phyloP scores from a whole-genome alignment of 2,888 invertebrate genomes.

The Ceriagrion tenellum region DNA sequence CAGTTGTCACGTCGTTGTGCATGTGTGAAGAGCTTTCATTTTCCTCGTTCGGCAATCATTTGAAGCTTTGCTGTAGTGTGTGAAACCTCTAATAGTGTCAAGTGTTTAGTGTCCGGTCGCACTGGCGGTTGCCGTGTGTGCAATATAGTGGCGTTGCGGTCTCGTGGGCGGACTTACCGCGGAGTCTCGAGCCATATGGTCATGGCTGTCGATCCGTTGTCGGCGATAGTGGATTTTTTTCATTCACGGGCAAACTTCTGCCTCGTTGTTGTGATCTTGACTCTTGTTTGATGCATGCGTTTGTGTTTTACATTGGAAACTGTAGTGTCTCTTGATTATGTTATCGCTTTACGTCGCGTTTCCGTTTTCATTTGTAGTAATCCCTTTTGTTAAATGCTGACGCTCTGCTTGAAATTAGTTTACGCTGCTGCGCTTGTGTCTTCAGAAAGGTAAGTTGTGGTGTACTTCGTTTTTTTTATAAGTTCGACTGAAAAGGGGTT shows the following conservation, averaged over 20 bases:
- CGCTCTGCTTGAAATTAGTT: not conserved
- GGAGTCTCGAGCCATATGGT: not conserved
- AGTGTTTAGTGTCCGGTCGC: not conserved
- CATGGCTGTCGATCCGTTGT: not conserved
- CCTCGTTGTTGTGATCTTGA: not conserved
- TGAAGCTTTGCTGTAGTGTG: not conserved
- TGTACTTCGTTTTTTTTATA: too few species aligned
- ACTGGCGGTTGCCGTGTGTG: not conserved
- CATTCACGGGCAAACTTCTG: not conserved
- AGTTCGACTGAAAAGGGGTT: too few species aligned
- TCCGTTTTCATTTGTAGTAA: not conserved
- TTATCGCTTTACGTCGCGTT: not conserved
- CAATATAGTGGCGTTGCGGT: not conserved
- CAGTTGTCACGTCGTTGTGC: not conserved
- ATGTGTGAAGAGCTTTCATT: not conserved
- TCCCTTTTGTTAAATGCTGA: not conserved
- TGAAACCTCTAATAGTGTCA: not conserved
- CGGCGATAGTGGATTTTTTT: not conserved
- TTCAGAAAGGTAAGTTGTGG: conserved; percentile 1
- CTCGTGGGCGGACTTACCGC: not conserved
- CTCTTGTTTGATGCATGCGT: not conserved
- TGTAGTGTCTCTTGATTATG: not conserved
- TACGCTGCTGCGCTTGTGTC: not conserved
- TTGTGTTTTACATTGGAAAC: not conserved
- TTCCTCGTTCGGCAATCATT: not conserved